Percentiles rank a stretch among this genome's conserved stretches.
Evolutionary conservation across 1,140 invertebrate species (phyloP).

Genomic region (Cephus cinctus): DNA sequence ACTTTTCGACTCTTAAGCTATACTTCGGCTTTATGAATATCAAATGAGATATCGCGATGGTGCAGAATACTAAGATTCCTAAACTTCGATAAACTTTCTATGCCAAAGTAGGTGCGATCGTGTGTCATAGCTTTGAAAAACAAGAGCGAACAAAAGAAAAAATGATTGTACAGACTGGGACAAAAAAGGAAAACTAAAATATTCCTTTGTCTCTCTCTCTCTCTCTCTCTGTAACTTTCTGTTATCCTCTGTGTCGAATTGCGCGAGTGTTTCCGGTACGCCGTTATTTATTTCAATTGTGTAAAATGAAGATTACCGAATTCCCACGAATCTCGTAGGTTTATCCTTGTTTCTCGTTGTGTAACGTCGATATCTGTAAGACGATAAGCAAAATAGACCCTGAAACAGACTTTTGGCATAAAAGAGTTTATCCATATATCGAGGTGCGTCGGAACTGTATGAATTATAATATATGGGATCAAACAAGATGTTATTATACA

Average conservation of each 20-base stretch:
- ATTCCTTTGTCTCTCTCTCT: too few species aligned
- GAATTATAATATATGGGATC: constrained; percentile 48
- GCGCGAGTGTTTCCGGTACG: neutral
- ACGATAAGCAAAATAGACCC: too few species aligned
- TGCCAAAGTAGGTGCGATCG: constrained; percentile 38
- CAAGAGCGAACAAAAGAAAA: neutral
- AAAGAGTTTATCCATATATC: constrained; percentile 43
- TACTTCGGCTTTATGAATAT: constrained; percentile 31
- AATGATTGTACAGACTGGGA: too few species aligned
- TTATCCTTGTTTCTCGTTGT: neutral
- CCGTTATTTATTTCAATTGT: too few species aligned
- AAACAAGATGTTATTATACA: constrained; percentile 44
- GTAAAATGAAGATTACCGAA: too few species aligned
- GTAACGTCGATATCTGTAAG: neutral
- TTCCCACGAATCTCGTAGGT: neutral
- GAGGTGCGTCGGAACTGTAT: constrained; percentile 33
- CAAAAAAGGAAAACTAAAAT: neutral
- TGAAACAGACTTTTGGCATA: constrained; percentile 52
- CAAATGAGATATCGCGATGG: constrained; percentile 23
- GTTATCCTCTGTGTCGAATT: too few species aligned
- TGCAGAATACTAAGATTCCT: constrained; percentile 34
- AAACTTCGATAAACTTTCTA: constrained; percentile 42
- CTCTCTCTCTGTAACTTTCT: too few species aligned
- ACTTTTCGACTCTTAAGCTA: constrained; percentile 34
- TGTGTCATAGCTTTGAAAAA: neutral